Evolutionary conservation across 2,113 vertebrate genomes (phyloP).

Genomic region (Geococcyx californianus): DNA sequence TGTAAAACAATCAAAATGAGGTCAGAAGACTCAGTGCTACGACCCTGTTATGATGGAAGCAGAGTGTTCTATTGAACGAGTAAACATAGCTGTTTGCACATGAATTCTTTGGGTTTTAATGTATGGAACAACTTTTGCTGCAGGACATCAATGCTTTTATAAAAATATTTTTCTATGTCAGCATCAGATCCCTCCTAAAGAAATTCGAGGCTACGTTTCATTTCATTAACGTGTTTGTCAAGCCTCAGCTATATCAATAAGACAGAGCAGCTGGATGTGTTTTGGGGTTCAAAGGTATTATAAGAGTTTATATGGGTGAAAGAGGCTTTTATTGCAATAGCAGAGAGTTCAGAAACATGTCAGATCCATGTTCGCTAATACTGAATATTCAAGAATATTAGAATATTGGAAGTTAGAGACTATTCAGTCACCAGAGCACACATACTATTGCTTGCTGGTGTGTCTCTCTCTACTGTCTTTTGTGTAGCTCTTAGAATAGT

Average conservation of each 20-base stretch:
- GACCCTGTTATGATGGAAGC: not conserved
- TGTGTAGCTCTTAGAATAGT: not conserved
- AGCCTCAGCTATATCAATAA: not conserved
- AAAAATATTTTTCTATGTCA: not conserved
- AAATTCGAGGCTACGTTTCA: not conserved
- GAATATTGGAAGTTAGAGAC: not conserved
- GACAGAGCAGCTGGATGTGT: not conserved
- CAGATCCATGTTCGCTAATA: not conserved
- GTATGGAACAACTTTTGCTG: not conserved
- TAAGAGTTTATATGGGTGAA: not conserved
- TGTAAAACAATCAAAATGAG: not conserved
- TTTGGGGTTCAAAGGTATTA: not conserved
- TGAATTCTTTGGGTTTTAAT: not conserved
- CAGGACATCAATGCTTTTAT: not conserved
- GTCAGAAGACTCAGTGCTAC: not conserved
- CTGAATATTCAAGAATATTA: not conserved
- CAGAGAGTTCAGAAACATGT: not conserved
- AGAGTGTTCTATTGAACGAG: not conserved
- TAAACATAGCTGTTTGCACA: not conserved
- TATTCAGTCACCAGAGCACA: not conserved
- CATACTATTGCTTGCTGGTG: not conserved
- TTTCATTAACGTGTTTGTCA: not conserved
- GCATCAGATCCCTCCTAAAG: not conserved
- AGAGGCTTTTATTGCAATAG: not conserved
- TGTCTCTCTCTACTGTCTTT: not conserved